phyloP scores from a whole-genome alignment of 2,888 invertebrate genomes.

The Gymnocheta viridis region DNA sequence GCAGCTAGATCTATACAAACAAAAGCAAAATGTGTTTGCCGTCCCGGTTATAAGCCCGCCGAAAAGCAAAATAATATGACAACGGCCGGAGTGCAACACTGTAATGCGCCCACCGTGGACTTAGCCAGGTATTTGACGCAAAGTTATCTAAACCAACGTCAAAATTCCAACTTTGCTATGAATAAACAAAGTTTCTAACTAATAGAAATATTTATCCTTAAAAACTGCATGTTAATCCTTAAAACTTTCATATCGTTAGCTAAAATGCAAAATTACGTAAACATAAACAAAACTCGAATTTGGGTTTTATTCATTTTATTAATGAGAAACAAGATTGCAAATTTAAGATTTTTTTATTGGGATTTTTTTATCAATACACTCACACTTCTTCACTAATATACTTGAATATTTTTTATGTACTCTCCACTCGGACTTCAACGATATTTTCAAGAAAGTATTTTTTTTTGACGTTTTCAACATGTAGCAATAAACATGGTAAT shows the following conservation, averaged over 20 bases:
- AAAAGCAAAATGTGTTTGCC: conserved; percentile 86
- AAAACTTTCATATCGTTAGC: not conserved
- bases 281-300: too few relatives aligned
- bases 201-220: not conserved
- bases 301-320: too few relatives aligned
- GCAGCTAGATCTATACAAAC: conserved; percentile 73
- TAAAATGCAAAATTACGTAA: too few relatives aligned
- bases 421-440: too few relatives aligned
- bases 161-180: conserved; percentile 69
- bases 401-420: too few relatives aligned
- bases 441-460: too few relatives aligned
- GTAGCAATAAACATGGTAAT: too few relatives aligned
- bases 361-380: too few relatives aligned
- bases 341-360: too few relatives aligned
- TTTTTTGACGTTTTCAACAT: too few relatives aligned
- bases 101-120: conserved; percentile 85
- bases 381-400: too few relatives aligned
- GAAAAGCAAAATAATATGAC: conserved; percentile 67
- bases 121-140: conserved; percentile 86
- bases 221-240: not conserved
- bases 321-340: too few relatives aligned
- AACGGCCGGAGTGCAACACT: conserved; percentile 79
- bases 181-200: conserved; percentile 53
- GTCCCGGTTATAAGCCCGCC: conserved; percentile 84
- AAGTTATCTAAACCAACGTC: conserved; percentile 71